Evolutionary conservation across 2,113 vertebrate species (phyloP), one percentile per base, ranked within the genome.

Genomic region (Corvus cornix): DNA sequence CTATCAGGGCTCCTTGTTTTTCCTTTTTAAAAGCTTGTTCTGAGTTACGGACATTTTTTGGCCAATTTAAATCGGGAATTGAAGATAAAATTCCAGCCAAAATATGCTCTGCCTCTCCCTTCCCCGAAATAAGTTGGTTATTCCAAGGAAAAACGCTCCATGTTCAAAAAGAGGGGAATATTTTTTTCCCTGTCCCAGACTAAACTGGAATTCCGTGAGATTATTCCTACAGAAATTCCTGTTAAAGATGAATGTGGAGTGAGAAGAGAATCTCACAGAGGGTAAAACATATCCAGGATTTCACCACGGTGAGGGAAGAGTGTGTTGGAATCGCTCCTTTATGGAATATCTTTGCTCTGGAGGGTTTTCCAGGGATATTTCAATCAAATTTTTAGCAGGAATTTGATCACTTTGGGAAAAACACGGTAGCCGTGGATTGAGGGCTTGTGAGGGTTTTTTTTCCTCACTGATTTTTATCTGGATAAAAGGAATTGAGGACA

Each of bases 41-140:
- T 21, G 68, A 75, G 62, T 77, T 56, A 21, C 3, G 31, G 31
- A 56, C 8, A 9, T 44, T 64, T 56, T 55, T 62, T 48, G 39
- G 96, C 95, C 94, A 95, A 87, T 89, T 95, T 87, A 94, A 96
- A 94, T 17, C 84, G 8, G 15, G 89, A 90, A 48, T 35, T 48
- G 66, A 75, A 96, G 95, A 96, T 96, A 95, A 95, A 89, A 92
- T 89, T 87, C 93, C 95, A 95, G 77, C 84, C 87, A 87, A 89
- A 77, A 84, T 79, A 72, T 23, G 19, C 87, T 92, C 20, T 22
- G 31, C 84, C 73, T 92, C 73, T 37, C 8, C 75, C 13, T 56
- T 67, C 73, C 83, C 73, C 56, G 18, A 52, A 93, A 77, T 24
- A 60, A 69, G 35, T 24, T 75, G 69, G 66, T 52, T 64, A 46